Conservation (phyloP, 2,888 invertebrate species). For the Yponomeuta cagnagella region DNA sequence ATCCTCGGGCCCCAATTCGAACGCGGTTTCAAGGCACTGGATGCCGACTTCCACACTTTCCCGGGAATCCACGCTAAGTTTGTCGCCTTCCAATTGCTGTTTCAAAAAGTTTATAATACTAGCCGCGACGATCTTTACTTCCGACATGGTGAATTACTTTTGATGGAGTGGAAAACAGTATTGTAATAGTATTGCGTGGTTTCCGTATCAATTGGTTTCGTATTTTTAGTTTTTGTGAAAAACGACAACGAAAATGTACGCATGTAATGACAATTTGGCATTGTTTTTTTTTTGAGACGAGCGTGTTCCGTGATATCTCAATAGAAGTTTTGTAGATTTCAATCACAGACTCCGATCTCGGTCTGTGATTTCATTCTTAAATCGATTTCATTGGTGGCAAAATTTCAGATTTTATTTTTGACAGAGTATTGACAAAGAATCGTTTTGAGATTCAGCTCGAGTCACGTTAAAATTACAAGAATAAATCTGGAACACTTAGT, state of each 20-base stretch:
- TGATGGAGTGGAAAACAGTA: not conserved
- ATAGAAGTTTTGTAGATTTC: not conserved
- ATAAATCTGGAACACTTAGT: too few species aligned
- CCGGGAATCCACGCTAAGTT: conserved; percentile 60
- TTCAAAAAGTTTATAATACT: conserved; percentile 76
- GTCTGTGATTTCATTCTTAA: too few species aligned
- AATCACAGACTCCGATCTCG: too few species aligned
- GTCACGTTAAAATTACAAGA: too few species aligned
- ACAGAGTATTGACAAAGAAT: too few species aligned
- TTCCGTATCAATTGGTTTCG: not conserved
- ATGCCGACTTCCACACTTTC: conserved; percentile 95
- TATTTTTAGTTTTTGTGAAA: not conserved
- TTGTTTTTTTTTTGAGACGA: not conserved
- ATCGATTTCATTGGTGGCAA: too few species aligned
- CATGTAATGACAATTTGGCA: not conserved
- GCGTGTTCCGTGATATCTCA: not conserved
- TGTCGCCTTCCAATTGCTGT: conserved; percentile 68
- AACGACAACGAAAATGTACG: conserved; percentile 1
- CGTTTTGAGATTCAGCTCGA: too few species aligned
- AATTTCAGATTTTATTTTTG: too few species aligned
- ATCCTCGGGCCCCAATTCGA: conserved; percentile 78
- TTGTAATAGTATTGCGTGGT: not conserved
- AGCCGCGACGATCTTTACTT: conserved; percentile 67
- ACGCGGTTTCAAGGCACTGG: conserved; percentile 95
- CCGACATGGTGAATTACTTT: conserved; percentile 44